These are phyloP conservation scores for Trematomus bernacchii DNA, from an alignment of 2,797 vertebrate genomes.

Conservation along the genomic window DNA sequence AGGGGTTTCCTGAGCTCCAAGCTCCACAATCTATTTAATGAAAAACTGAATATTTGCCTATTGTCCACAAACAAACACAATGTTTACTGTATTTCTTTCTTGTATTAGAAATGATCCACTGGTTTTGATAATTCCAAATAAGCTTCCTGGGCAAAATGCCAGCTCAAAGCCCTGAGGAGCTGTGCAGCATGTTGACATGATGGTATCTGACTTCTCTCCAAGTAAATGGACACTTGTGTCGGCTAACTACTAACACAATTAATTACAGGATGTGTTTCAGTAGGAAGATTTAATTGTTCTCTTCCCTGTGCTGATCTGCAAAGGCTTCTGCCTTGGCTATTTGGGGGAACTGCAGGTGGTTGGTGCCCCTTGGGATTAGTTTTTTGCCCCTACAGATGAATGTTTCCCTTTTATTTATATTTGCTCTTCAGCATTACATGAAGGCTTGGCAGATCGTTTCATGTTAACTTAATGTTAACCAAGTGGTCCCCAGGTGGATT, in stretches of 20 bases:
- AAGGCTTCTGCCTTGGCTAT: not conserved
- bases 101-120: slow-evolving; percentile 29
- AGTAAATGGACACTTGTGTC: slow-evolving; percentile 16
- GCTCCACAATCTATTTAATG: slow-evolving; percentile 24
- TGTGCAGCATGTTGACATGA: slow-evolving; percentile 55
- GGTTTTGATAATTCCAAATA: slow-evolving; percentile 53
- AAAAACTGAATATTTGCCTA: not conserved
- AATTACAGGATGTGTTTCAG: slow-evolving; percentile 9
- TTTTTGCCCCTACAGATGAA: not conserved
- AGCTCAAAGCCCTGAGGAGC: slow-evolving; percentile 48
- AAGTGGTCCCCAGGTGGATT: not conserved
- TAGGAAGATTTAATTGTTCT: slow-evolving; percentile 1
- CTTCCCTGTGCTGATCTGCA: not conserved
- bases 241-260: slow-evolving; percentile 32
- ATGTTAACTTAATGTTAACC: not conserved
- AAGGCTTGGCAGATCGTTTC: not conserved
- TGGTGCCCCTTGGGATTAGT: not conserved
- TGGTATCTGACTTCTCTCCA: slow-evolving; percentile 45
- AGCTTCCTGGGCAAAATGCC: slow-evolving; percentile 53
- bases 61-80: slow-evolving; percentile 9
- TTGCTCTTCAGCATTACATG: not conserved
- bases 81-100: slow-evolving; percentile 9
- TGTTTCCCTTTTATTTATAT: not conserved
- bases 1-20: slow-evolving; percentile 21
- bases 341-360: not conserved